Base-by-base conservation (phyloP, 1,140 invertebrate genomes). In the Drosophila pectinifera region DNA sequence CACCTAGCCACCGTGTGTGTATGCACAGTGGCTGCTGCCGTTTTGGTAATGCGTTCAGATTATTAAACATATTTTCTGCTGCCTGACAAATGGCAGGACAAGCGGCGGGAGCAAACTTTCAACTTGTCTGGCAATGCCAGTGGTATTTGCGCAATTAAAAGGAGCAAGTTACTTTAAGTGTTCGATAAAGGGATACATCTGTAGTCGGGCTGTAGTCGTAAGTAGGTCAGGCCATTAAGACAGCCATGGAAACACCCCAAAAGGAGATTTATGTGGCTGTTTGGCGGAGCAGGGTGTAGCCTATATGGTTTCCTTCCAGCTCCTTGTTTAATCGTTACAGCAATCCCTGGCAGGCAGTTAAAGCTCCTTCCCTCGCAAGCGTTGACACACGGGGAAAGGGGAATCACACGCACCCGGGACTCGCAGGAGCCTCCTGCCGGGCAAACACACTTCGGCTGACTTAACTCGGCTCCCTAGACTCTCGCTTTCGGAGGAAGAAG, bases 261-360 rank as follows among this genome's bases (percentile, higher is more conserved):
- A 53, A 3, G 34, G 45, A 67, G 70, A 88, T 88, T 82, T 82
- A 88, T 88, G 79, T 61, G 63, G 43, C 34, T 61, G 41, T 42
- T 46, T 20, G n/a, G 36, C n/a, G 28, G 34, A 38, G 48, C 10
- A 28, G 63, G 34, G 20, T 20, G 36, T 65, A 61, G 54, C 56
- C 54, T 80, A 62, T 67, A 67, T 81, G 78, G 56, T 68, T 74
- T 79, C 38, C 73, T 70, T 79, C 34, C 72, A 79, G 62, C 28
- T 80, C 51, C 65, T 89, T 88, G 83, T 88, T 88, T 88, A 89
- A 89, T 89, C 83, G 83, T 88, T 88, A 88, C 76, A 79, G 79
- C 55, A 78, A 80, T 56, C 55, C 45, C 64, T 59, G 73, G 26
- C 28, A 18, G 18, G 36, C 31, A 18, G 63, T 64, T 74, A 55